Evolutionary conservation across 2,113 vertebrate species (phyloP), one percentile per base, ranked within the genome.

Genomic region (Erythrocercus mccallii): DNA sequence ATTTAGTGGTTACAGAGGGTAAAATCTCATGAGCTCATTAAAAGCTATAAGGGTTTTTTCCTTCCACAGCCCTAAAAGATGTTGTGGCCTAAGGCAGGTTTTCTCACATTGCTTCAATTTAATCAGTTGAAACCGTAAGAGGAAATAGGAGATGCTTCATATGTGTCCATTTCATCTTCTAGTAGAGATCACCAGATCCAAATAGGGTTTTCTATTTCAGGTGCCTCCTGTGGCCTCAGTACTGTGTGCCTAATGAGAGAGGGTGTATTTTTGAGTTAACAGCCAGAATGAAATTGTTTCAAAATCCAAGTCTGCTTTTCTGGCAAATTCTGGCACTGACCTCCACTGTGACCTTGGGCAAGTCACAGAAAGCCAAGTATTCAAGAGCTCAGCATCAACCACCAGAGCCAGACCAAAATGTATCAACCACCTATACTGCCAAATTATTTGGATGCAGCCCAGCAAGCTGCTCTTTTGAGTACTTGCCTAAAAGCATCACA

Each of bases 1-100:
- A 93, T 96, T 97, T 98, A 96, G 73, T 96, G 70, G 81, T 92
- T 95, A 94, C 78, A 87, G 82, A 96, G 69, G 86, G 74, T 95
- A 96, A 88, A 97, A 96, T 94, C 82, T 96, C 94, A 95, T 71
- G 96, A 97, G 58, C 90, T 81, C 83, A 94, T 96, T 97, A 92
- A 93, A 88, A 93, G 24, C 86, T 85, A 35, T 89, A 92, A 94
- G 71, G 56, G 13, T 33, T 92, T 92, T 91, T 94, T 78, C 53
- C 23, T 95, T 92, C 38, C 70, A 82, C 44, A 89, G 86, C 37
- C 65, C 65, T 97, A 68, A 81, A 96, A 96, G 92, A 86, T 3
- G 0, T 31, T 62, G 83, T 96, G 93, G 93, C 96, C 92, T 88
- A 86, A 1, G 45, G 95, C 90, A 94, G 48, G 28, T 85, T 90